Conservation (phyloP, 2,888 invertebrate genomes). For the Odiellus spinosus region DNA sequence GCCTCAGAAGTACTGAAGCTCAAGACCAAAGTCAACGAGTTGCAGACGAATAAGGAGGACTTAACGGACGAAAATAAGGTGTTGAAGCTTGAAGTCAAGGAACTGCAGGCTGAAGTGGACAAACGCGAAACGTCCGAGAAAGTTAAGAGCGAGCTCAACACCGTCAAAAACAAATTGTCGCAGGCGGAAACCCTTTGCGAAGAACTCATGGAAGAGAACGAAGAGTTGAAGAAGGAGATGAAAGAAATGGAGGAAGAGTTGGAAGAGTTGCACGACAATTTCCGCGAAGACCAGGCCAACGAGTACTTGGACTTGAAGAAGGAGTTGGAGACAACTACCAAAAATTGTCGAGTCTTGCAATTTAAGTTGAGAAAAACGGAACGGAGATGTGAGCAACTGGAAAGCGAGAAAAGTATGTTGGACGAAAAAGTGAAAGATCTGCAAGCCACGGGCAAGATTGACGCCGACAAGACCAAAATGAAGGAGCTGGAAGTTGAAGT, state of each 20-base stretch:
- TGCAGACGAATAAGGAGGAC: slow-evolving; percentile 48
- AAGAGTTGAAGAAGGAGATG: slow-evolving; percentile 81
- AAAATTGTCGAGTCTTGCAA: slow-evolving; percentile 92
- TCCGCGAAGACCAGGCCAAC: slow-evolving; percentile 91
- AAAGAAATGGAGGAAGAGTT: slow-evolving; percentile 89
- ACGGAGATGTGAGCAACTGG: slow-evolving; percentile 49
- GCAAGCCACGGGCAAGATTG: slow-evolving; percentile 33
- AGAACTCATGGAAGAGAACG: slow-evolving; percentile 89
- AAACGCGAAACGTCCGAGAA: slow-evolving; percentile 21
- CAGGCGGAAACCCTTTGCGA: slow-evolving; percentile 84
- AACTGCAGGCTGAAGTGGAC: slow-evolving; percentile 22
- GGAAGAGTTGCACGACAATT: slow-evolving; percentile 96
- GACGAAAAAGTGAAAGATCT: slow-evolving; percentile 30
- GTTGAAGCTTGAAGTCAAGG: slow-evolving; percentile 19
- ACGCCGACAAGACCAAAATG: slow-evolving; percentile 43
- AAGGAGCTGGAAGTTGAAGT: slow-evolving; percentile 74
- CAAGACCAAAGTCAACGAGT: slow-evolving; percentile 71
- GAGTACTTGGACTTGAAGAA: slow-evolving; percentile 86
- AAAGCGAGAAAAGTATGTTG: slow-evolving; percentile 40
- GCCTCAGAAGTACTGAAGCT: slow-evolving; percentile 46
- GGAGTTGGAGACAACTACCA: slow-evolving; percentile 89
- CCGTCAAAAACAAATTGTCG: slow-evolving; percentile 61
- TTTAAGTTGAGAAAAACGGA: slow-evolving; percentile 95
- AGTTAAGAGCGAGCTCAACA: slow-evolving; percentile 37
- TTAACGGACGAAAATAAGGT: slow-evolving; percentile 49